Evolutionary conservation across 2,888 invertebrate genomes (phyloP), one percentile per base, ranked within the genome.

Genomic region (Therioaphis trifolii): DNA sequence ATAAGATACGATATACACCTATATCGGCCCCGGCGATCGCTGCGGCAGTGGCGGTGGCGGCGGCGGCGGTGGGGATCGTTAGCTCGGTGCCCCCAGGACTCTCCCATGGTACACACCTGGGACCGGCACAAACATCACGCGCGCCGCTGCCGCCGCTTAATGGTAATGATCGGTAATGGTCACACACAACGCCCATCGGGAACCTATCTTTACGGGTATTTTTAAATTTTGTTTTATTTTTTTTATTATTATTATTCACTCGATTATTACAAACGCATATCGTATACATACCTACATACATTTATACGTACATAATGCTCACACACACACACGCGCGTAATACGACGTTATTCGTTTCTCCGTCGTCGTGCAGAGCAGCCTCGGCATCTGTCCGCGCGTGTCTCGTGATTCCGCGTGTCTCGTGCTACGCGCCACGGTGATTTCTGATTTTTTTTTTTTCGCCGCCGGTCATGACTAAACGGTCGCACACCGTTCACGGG

Each of bases 141-240:
- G 61, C 35, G 43, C 24, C 21, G 40, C 58, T 11, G 46, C 63
- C 76, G 72, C 58, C 68, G 58, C 71, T 71, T 71, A 71, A 80
- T 69, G 79, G 69, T 79, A 79, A 79, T 71, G 71, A 46, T 71
- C 80, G 71, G 80, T 71, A 58, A 80, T 61, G 71, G 71, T 80
- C 80, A 61, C 80, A 80, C 80, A 80, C 69, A 71, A 80, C 80
- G 80, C 71, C 80, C 71, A 61, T 80, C 69, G 61, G 61, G 61
- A 46, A 24, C 40, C 14, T 46, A 72, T 49, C 49, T 72, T 72
- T 72, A 72, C 71, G 49, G 49, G 49, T 72, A 18, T 49, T 18
- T 4, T 49, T 49, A 18, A 0, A 4, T 49, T 49, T 72, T 49
- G 2, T 52, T 72, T 72, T 52, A 15, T 18, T 49, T 49, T 27